phyloP scores from a whole-genome alignment of 2,888 invertebrate genomes.

The Parnassius apollo region DNA sequence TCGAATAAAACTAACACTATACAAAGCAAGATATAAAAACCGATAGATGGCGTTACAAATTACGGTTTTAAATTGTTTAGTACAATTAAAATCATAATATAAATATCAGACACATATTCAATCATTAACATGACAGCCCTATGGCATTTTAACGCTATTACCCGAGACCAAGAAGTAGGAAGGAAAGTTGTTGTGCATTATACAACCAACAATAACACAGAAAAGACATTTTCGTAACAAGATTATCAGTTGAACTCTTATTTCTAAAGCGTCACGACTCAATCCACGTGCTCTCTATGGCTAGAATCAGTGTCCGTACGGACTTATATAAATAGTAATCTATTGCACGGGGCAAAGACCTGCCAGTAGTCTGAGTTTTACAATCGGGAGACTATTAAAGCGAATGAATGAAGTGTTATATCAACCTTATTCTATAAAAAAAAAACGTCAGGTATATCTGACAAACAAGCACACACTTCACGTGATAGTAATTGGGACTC shows the following conservation, averaged over 20 bases:
- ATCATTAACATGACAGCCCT: slow-evolving; percentile 23
- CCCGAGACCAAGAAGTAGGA: slow-evolving; percentile 40
- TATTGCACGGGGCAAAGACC: too few species aligned
- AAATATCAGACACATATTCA: neutral
- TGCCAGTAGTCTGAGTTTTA: too few species aligned
- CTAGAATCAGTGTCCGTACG: too few species aligned
- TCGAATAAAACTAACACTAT: neutral
- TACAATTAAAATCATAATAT: neutral
- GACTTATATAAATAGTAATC: too few species aligned
- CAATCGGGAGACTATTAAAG: too few species aligned
- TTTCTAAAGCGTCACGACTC: too few species aligned
- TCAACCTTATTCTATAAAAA: too few species aligned
- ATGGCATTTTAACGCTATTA: neutral
- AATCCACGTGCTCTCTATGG: too few species aligned
- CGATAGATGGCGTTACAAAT: neutral
- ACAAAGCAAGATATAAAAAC: neutral
- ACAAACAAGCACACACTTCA: too few species aligned
- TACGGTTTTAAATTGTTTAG: neutral
- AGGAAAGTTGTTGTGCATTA: slow-evolving; percentile 52
- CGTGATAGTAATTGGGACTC: too few species aligned
- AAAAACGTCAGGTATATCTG: too few species aligned
- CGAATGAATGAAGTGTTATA: too few species aligned
- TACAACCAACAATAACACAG: slow-evolving; percentile 35
- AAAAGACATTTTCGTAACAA: slow-evolving; percentile 39
- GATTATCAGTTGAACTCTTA: slow-evolving; percentile 7